These are phyloP conservation scores for Gonatopus flavifemur DNA, from an alignment of 1,140 invertebrate species.

Conservation along the genomic window DNA sequence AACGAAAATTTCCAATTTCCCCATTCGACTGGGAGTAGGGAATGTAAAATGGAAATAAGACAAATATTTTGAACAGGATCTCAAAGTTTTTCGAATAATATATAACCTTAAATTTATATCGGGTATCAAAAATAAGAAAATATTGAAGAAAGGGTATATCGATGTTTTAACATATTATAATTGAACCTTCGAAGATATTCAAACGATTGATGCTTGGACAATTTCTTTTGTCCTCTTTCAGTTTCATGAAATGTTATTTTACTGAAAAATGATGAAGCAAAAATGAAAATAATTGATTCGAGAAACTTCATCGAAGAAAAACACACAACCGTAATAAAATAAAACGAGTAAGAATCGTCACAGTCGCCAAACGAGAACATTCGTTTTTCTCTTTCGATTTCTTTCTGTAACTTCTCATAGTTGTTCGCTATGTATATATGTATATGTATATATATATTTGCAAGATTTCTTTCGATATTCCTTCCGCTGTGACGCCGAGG, in stretches of 20 bases:
- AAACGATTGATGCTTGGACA: too few relatives aligned
- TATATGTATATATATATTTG: slow-evolving; percentile 40
- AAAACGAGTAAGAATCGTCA: too few relatives aligned
- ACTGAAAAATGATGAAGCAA: slow-evolving; percentile 7
- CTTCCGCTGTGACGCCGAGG: slow-evolving; percentile 8
- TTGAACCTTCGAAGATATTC: slow-evolving; percentile 6
- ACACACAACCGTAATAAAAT: slow-evolving; percentile 8
- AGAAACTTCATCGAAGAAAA: slow-evolving; percentile 18
- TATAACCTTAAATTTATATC: too few relatives aligned
- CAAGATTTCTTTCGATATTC: slow-evolving; percentile 37
- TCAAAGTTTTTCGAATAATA: too few relatives aligned
- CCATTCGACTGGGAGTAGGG: too few relatives aligned
- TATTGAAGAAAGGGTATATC: slow-evolving; percentile 13
- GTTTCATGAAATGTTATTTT: slow-evolving; percentile 21
- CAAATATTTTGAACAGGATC: too few relatives aligned
- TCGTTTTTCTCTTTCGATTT: slow-evolving; percentile 8
- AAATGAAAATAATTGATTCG: too few relatives aligned
- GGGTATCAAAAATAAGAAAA: too few relatives aligned
- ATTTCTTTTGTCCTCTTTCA: slow-evolving; percentile 6
- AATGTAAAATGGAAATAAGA: too few relatives aligned
- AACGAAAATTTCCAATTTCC: too few relatives aligned
- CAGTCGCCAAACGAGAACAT: too few relatives aligned
- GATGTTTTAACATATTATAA: slow-evolving; percentile 1
- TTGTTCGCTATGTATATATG: too few relatives aligned
- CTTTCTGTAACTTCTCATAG: slow-evolving; percentile 27